A percentile compares a stretch with the other conserved stretches of the same genome.
Conservation (phyloP, 2,113 vertebrate species). For the Otus sunia region DNA sequence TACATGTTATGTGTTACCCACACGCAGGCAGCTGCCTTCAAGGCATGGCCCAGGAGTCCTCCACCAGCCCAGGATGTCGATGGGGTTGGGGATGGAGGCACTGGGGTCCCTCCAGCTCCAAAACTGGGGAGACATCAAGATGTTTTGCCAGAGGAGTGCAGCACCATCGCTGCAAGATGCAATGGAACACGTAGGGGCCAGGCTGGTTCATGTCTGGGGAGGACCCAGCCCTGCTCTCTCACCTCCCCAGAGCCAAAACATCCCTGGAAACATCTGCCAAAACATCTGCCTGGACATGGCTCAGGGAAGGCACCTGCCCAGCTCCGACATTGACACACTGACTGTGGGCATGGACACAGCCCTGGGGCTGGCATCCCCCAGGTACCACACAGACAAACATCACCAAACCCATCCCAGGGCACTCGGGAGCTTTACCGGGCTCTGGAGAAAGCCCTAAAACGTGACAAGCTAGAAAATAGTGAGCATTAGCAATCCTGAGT, state of each 20-base stretch:
- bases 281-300: not conserved
- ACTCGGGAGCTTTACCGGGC: rapidly evolving
- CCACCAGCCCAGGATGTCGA: not conserved
- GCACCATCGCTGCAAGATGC: not conserved
- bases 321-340: rapidly evolving
- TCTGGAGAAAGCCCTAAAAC: not conserved
- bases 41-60: not conserved
- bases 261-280: not conserved
- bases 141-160: not conserved
- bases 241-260: not conserved
- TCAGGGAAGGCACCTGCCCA: not conserved
- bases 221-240: not conserved
- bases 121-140: not conserved
- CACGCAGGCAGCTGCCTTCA: not conserved
- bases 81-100: not conserved
- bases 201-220: not conserved
- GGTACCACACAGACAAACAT: not conserved
- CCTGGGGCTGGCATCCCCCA: not conserved
- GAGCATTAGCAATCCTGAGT: rapidly evolving
- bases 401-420: not conserved
- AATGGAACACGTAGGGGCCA: rapidly evolving
- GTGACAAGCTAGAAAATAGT: not conserved
- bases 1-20: rapidly evolving
- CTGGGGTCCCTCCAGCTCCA: rapidly evolving
- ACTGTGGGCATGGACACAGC: not conserved